phyloP scores from a whole-genome alignment of 1,140 invertebrate genomes.

The Pseudoatta argentina region DNA sequence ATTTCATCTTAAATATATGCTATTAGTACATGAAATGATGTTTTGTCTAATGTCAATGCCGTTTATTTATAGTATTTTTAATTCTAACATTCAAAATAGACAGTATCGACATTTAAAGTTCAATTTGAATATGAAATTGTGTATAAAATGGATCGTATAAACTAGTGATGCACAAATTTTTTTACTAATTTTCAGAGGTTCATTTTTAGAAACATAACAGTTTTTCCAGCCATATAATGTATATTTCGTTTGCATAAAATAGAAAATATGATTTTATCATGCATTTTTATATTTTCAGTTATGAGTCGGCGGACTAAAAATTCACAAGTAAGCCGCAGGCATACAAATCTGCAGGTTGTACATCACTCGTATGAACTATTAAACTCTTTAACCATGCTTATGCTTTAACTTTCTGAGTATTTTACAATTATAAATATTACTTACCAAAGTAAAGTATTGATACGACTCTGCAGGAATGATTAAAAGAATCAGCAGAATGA shows the following conservation, averaged over 20 bases:
- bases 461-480: not conserved
- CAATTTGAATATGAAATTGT: slow-evolving; percentile 4
- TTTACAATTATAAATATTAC: not conserved
- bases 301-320: no score
- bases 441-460: not conserved
- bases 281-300: no score
- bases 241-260: no score
- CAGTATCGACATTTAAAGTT: not conserved
- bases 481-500: not conserved
- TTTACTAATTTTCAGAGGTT: no score
- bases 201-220: no score
- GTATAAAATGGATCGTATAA: not conserved
- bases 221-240: no score
- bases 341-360: no score
- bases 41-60: not conserved
- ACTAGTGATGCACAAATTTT: no score
- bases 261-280: no score
- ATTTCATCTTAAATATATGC: not conserved
- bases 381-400: not conserved
- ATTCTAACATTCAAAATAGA: not conserved
- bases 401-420: no score
- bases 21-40: not conserved
- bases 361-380: not conserved
- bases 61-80: slow-evolving; percentile 2
- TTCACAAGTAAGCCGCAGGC: no score